phyloP scores from a whole-genome alignment of 2,888 invertebrate genomes.

The Bembecia ichneumoniformis region DNA sequence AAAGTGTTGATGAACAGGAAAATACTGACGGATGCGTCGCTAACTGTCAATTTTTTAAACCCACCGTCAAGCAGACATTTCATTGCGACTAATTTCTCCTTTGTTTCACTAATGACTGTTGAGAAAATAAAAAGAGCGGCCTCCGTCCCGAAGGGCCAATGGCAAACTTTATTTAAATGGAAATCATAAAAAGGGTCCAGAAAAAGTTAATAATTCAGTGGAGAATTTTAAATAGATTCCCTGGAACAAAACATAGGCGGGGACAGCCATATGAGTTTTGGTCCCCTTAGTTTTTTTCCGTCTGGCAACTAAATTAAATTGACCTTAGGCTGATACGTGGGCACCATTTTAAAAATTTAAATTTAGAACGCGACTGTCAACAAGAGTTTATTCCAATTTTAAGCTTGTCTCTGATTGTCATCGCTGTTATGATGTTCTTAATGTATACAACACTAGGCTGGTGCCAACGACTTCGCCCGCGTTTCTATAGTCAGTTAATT shows the following conservation, averaged over 20 bases:
- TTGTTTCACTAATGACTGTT: not conserved
- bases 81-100: not conserved
- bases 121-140: not conserved
- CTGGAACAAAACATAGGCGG: conserved; percentile 45
- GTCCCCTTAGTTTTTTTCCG: conserved; percentile 39
- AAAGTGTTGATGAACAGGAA: not conserved
- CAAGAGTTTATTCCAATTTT: not conserved
- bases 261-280: conserved; percentile 48
- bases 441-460: no score
- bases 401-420: no score
- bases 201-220: conserved; percentile 43
- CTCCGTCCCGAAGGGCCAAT: conserved; percentile 22
- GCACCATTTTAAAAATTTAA: not conserved
- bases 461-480: no score
- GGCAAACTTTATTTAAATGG: conserved; percentile 38
- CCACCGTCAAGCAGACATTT: no score
- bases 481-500: no score
- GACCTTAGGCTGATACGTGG: conserved; percentile 26
- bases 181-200: conserved; percentile 22
- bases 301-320: conserved; percentile 61
- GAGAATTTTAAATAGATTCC: conserved; percentile 25
- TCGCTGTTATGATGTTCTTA: no score
- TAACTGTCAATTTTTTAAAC: no score
- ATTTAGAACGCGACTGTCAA: not conserved
- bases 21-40: no score